Evolutionary conservation across 2,888 invertebrate genomes (phyloP).

Genomic region (Acheta domesticus): DNA sequence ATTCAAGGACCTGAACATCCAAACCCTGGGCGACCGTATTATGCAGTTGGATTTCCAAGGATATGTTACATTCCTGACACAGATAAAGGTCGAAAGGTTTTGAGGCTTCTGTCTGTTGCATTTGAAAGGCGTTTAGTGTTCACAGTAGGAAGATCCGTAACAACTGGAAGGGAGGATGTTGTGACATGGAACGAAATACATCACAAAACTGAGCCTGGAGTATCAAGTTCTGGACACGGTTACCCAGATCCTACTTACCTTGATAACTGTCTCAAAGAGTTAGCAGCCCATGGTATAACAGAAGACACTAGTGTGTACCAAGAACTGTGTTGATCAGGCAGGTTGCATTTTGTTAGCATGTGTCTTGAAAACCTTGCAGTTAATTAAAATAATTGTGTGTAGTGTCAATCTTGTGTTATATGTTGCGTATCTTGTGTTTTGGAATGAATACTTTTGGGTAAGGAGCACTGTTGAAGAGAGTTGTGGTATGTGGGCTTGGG

Average conservation of each 20-base stretch:
- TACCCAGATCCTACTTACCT: conserved; percentile 77
- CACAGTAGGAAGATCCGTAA: conserved; percentile 80
- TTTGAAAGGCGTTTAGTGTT: conserved; percentile 83
- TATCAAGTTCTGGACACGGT: conserved; percentile 55
- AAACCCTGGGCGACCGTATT: conserved; percentile 78
- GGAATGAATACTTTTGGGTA: no score
- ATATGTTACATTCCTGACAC: conserved; percentile 81
- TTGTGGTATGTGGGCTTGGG: no score
- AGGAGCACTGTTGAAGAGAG: no score
- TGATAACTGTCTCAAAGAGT: conserved; percentile 59
- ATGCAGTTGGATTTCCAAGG: conserved; percentile 82
- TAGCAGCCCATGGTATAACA: conserved; percentile 56
- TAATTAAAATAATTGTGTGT: no score
- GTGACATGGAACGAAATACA: conserved; percentile 90
- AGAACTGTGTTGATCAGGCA: conserved; percentile 43
- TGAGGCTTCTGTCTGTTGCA: conserved; percentile 71
- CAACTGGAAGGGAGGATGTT: conserved; percentile 86
- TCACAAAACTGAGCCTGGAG: conserved; percentile 74
- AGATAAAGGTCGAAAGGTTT: conserved; percentile 72
- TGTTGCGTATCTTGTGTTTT: no score
- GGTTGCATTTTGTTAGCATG: no score
- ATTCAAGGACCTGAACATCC: conserved; percentile 78
- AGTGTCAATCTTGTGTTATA: no score
- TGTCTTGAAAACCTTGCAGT: no score
- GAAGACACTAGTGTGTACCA: conserved; percentile 43